A percentile compares a stretch with the other conserved stretches of the same genome.
Conservation (phyloP, 1,140 invertebrate genomes). For the Leptinotarsa texana region DNA sequence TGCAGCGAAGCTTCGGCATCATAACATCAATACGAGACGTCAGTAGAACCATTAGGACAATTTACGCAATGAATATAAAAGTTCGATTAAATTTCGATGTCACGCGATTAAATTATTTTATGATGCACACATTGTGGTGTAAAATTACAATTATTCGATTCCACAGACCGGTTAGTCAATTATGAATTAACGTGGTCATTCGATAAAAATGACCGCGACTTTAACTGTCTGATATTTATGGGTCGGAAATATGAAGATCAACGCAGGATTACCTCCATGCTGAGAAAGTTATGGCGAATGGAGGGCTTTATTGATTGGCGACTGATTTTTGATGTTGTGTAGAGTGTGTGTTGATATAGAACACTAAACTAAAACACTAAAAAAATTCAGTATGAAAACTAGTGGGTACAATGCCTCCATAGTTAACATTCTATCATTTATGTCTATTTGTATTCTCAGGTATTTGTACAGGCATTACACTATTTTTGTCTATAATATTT, state of each 20-base stretch:
- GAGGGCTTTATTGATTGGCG: too few relatives aligned
- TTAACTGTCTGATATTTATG: not conserved
- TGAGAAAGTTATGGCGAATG: not conserved
- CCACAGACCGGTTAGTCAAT: not conserved
- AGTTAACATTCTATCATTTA: too few relatives aligned
- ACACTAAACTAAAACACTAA: too few relatives aligned
- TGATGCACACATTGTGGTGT: not conserved
- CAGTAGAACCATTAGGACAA: not conserved
- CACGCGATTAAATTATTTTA: slow-evolving; percentile 12
- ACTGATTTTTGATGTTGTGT: too few relatives aligned
- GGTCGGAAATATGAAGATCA: not conserved
- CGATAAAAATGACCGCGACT: not conserved
- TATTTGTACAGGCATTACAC: too few relatives aligned
- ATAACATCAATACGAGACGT: not conserved
- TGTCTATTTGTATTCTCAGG: too few relatives aligned
- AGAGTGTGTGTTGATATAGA: too few relatives aligned
- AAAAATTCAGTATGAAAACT: too few relatives aligned
- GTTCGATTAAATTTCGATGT: slow-evolving; percentile 13
- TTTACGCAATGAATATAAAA: slow-evolving; percentile 11
- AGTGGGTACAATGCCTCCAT: too few relatives aligned
- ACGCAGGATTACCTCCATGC: not conserved
- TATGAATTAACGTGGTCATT: not conserved
- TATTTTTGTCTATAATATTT: too few relatives aligned
- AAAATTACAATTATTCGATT: slow-evolving; percentile 13
- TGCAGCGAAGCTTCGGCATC: not conserved